Evolutionary conservation across 2,797 vertebrate genomes (phyloP).

Genomic region (Coregonus suidteri): DNA sequence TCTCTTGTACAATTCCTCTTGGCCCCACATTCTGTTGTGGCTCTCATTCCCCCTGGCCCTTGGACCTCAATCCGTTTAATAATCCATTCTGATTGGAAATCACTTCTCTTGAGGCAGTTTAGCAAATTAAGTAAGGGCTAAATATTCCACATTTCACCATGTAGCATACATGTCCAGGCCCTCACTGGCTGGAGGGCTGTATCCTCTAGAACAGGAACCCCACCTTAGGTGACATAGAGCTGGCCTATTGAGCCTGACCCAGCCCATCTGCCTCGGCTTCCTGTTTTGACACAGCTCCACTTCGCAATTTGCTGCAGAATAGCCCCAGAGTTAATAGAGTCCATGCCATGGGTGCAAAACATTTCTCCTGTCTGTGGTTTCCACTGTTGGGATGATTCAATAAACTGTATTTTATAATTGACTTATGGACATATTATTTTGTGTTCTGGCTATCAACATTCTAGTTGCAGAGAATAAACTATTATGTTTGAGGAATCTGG

Average conservation of each 20-base stretch:
- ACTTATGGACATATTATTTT: not conserved
- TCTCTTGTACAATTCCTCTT: not conserved
- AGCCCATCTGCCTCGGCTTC: constrained; percentile 93
- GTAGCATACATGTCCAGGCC: constrained; percentile 34
- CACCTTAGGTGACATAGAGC: constrained; percentile 85
- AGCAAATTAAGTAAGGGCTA: not conserved
- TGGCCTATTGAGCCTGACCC: constrained; percentile 78
- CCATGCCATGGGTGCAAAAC: constrained; percentile 27
- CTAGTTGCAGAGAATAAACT: not conserved
- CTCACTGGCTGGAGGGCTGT: constrained; percentile 63
- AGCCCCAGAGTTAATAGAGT: constrained; percentile 40
- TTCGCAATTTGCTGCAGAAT: constrained; percentile 81
- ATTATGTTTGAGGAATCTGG: not conserved
- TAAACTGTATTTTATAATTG: not conserved
- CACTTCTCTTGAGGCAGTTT: not conserved
- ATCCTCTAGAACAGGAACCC: constrained; percentile 98
- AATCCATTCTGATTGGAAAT: not conserved
- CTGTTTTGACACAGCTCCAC: constrained; percentile 91
- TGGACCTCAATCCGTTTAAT: not conserved
- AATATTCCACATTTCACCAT: constrained; percentile 19
- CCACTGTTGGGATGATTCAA: not conserved
- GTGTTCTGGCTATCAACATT: too few relatives aligned
- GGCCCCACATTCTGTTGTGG: not conserved
- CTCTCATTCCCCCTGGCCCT: not conserved
- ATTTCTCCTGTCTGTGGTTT: not conserved